Conservation (phyloP, 2,888 invertebrate genomes). For the Sesia bembeciformis region DNA sequence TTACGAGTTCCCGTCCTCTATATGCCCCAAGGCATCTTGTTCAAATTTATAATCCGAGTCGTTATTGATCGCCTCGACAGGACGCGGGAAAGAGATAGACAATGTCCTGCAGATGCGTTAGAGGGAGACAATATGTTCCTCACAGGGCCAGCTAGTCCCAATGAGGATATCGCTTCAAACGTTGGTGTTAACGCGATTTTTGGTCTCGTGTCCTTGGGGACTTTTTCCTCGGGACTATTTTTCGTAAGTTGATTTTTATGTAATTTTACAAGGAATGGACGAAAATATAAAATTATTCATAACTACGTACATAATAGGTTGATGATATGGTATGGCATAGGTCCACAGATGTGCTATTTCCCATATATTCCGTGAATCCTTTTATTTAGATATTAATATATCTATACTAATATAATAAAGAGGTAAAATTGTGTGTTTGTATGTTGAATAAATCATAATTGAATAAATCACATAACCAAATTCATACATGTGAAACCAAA, state of each 20-base stretch:
- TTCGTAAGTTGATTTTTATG: background rate
- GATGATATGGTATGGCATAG: no score
- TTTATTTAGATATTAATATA: no score
- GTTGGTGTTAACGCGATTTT: background rate
- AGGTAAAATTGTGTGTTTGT: no score
- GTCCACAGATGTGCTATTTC: no score
- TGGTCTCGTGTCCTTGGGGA: background rate
- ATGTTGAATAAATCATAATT: no score
- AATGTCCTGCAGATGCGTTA: background rate
- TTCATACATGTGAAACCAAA: no score
- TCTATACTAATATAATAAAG: no score
- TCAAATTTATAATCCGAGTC: conserved; percentile 46
- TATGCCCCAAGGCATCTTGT: conserved; percentile 18
- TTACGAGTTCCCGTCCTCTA: conserved; percentile 10
- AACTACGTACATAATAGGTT: no score
- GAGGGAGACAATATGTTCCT: background rate
- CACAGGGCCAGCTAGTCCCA: background rate
- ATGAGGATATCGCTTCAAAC: background rate
- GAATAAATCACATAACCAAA: no score
- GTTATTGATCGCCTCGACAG: conserved; percentile 50
- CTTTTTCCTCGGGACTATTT: background rate
- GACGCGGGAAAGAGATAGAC: conserved; percentile 14
- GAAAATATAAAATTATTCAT: no score
- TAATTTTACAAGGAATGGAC: no score
- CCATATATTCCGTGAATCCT: no score